phyloP scores from a whole-genome alignment of 1,140 invertebrate genomes.

The Piezodorus guildinii region DNA sequence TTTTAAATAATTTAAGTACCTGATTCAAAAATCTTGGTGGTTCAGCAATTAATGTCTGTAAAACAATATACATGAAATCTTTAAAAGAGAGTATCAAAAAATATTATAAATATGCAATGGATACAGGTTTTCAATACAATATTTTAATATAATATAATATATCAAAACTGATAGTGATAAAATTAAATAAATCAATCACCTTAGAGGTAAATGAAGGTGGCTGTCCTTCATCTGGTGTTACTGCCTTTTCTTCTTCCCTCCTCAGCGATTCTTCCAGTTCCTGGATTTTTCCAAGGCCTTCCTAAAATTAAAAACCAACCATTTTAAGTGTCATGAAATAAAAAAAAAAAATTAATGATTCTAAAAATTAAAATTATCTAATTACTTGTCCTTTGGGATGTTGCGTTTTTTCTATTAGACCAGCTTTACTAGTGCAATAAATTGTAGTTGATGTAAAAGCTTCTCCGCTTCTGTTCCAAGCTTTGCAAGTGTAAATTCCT shows the following conservation, averaged over 20 bases:
- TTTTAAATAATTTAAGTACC: slow-evolving; percentile 15
- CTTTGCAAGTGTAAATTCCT: slow-evolving; percentile 86
- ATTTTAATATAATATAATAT: too few species aligned
- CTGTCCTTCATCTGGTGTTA: slow-evolving; percentile 62
- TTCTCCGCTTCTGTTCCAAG: slow-evolving; percentile 74
- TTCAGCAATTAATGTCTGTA: slow-evolving; percentile 8
- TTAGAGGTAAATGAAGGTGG: slow-evolving; percentile 79
- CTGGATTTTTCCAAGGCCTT: slow-evolving; percentile 81
- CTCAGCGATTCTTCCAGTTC: slow-evolving; percentile 76
- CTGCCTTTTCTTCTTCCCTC: slow-evolving; percentile 49
- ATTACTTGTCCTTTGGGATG: slow-evolving; percentile 73
- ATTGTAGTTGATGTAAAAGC: slow-evolving; percentile 84
- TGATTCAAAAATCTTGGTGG: slow-evolving; percentile 19
- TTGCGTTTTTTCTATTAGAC: slow-evolving; percentile 74
- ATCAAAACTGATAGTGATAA: too few species aligned
- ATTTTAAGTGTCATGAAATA: neutral
- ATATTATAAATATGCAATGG: neutral
- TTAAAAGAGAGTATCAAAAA: neutral
- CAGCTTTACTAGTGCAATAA: slow-evolving; percentile 68
- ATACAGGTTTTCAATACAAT: too few species aligned
- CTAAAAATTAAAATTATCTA: neutral
- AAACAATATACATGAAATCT: neutral
- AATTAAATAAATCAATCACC: slow-evolving; percentile 24
- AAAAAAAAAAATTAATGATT: too few species aligned
- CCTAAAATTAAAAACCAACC: slow-evolving; percentile 30